phyloP scores from a whole-genome alignment of 2,113 vertebrate species.

The Varanus komodoensis region DNA sequence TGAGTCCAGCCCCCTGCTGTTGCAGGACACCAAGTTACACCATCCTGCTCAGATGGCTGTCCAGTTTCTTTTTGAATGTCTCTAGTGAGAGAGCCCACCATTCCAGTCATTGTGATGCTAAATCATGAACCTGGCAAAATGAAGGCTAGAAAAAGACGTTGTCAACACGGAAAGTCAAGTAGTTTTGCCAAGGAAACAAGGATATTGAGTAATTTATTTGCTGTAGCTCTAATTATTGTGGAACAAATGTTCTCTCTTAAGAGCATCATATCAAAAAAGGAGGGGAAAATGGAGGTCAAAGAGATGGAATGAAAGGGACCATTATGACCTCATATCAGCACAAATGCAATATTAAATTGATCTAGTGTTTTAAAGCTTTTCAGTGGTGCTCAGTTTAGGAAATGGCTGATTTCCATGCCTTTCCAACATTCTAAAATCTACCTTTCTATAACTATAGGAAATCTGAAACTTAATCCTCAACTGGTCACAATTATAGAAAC shows the following conservation, averaged over 20 bases:
- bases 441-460: background rate
- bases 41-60: too few species aligned
- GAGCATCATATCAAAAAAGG: accelerated
- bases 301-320: background rate
- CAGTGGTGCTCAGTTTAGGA: background rate
- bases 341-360: background rate
- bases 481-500: background rate
- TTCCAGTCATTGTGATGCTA: background rate
- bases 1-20: too few species aligned
- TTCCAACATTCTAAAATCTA: background rate
- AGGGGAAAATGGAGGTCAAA: background rate
- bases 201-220: background rate
- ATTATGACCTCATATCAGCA: background rate
- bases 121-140: background rate
- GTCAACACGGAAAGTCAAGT: background rate
- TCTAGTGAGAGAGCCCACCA: background rate
- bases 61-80: too few species aligned
- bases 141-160: background rate
- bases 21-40: too few species aligned
- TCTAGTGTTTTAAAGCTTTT: background rate
- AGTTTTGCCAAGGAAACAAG: background rate
- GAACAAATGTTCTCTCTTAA: background rate
- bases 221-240: constrained; percentile 1
- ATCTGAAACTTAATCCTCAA: background rate
- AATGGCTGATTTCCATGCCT: background rate